Evolutionary conservation across 2,797 vertebrate genomes (phyloP).

Genomic region (Parotocinclus haroldoi): DNA sequence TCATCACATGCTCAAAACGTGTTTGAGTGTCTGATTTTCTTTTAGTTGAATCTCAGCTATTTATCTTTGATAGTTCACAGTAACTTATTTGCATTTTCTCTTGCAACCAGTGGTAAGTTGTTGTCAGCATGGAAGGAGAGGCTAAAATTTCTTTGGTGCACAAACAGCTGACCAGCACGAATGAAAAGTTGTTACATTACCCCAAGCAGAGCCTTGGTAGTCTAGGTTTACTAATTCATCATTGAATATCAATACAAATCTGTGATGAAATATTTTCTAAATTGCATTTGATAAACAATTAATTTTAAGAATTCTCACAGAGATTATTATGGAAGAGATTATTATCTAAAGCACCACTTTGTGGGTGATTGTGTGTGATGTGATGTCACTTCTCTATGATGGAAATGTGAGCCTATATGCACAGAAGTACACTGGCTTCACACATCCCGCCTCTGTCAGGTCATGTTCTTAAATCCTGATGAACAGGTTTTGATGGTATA

Average conservation of each 20-base stretch:
- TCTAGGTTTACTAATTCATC: not conserved
- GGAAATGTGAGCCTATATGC: no score
- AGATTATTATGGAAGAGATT: no score
- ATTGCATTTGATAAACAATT: not conserved
- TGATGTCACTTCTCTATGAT: no score
- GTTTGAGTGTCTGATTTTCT: no score
- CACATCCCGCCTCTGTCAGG: constrained; percentile 8
- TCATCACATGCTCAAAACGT: no score
- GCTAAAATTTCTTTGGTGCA: constrained; percentile 4
- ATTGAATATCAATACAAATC: not conserved
- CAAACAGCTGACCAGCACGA: constrained; percentile 5
- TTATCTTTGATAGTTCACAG: not conserved
- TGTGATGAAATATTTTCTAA: not conserved
- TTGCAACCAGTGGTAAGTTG: constrained; percentile 6
- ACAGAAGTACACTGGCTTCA: no score
- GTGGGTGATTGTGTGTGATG: no score
- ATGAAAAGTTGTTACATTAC: constrained; percentile 23
- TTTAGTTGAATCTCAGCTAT: no score
- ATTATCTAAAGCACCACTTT: no score
- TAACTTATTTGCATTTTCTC: not conserved
- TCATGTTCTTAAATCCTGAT: constrained; percentile 4
- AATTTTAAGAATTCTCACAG: constrained; percentile 6
- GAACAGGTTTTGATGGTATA: not conserved
- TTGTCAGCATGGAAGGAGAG: constrained; percentile 17
- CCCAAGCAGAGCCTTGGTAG: constrained; percentile 16